Conservation (phyloP, 2,797 vertebrate species). For the Hybognathus amarus region DNA sequence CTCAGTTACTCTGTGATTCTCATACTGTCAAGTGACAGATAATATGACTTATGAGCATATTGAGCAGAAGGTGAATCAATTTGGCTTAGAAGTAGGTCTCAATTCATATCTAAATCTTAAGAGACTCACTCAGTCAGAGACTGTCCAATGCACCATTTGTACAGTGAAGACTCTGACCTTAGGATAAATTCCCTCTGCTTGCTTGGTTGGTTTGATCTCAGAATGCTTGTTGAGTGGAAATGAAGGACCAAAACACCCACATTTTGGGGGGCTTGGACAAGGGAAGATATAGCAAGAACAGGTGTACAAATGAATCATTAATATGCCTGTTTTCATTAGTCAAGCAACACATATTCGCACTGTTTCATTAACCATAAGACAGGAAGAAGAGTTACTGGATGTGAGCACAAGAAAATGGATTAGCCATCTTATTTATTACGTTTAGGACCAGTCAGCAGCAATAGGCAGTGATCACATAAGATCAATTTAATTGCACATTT, state of each 20-base stretch:
- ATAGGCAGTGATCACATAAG: slow-evolving; percentile 30
- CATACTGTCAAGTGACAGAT: slow-evolving; percentile 46
- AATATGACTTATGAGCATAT: slow-evolving; percentile 39
- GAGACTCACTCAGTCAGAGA: neutral
- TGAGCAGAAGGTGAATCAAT: slow-evolving; percentile 39
- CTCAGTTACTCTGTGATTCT: slow-evolving; percentile 47
- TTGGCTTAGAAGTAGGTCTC: slow-evolving; percentile 1
- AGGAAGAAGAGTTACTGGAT: slow-evolving; percentile 12
- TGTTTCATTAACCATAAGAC: slow-evolving; percentile 8
- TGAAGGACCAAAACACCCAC: neutral
- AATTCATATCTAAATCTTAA: slow-evolving; percentile 4
- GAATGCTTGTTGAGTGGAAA: neutral
- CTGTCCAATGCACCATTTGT: neutral
- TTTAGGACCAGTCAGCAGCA: slow-evolving; percentile 28
- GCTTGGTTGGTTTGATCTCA: neutral
- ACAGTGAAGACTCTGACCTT: neutral
- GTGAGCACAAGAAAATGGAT: slow-evolving; percentile 35
- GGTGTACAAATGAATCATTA: neutral
- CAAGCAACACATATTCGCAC: neutral
- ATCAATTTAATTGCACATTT: slow-evolving; percentile 31
- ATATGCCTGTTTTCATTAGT: neutral
- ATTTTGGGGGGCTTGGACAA: neutral
- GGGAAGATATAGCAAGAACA: neutral
- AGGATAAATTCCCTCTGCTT: neutral
- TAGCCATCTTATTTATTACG: slow-evolving; percentile 35